Percentiles rank a stretch among this genome's conserved stretches.
Evolutionary conservation across 2,113 vertebrate genomes (phyloP).

Genomic region (Coreoperca whiteheadi): DNA sequence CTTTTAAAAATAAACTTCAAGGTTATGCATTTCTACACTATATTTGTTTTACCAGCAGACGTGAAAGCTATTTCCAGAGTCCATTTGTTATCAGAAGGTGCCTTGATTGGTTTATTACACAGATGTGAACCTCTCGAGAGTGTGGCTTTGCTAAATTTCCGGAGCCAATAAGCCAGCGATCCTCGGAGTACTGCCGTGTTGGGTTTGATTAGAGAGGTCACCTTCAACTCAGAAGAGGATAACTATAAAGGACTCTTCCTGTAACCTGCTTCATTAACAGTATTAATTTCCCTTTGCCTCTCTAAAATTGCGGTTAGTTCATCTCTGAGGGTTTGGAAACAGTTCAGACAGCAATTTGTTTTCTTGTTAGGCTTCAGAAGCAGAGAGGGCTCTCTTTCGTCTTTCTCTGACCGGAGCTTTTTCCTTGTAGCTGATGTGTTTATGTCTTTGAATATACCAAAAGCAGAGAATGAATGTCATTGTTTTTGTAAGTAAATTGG

Average conservation of each 20-base stretch:
- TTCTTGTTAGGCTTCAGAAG: slow-evolving; percentile 29
- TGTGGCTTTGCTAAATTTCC: slow-evolving; percentile 26
- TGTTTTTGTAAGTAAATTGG: not conserved
- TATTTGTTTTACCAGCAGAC: slow-evolving; percentile 17
- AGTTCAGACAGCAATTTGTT: slow-evolving; percentile 39
- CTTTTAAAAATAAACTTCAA: slow-evolving; percentile 3
- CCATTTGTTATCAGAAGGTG: slow-evolving; percentile 34
- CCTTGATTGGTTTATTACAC: slow-evolving; percentile 29
- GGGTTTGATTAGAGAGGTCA: slow-evolving; percentile 60
- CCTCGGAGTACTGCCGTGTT: slow-evolving; percentile 22
- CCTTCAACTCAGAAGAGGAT: slow-evolving; percentile 49
- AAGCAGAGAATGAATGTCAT: not conserved
- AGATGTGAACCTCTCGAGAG: slow-evolving; percentile 13
- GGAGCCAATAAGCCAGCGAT: slow-evolving; percentile 9
- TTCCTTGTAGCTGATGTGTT: not conserved
- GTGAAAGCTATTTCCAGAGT: slow-evolving; percentile 22
- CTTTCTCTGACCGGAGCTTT: not conserved
- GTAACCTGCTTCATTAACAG: slow-evolving; percentile 42
- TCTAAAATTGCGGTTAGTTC: slow-evolving; percentile 20
- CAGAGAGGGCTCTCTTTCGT: slow-evolving; percentile 2
- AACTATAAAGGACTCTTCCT: slow-evolving; percentile 40
- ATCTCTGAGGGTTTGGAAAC: slow-evolving; percentile 19
- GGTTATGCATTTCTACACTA: slow-evolving; percentile 36
- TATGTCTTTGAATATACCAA: not conserved
- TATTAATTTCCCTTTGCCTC: slow-evolving; percentile 28